A percentile compares a stretch with the other conserved stretches of the same genome.
These are phyloP conservation scores for Acholoe squamosa DNA, from an alignment of 2,888 invertebrate genomes.

Conservation along the genomic window DNA sequence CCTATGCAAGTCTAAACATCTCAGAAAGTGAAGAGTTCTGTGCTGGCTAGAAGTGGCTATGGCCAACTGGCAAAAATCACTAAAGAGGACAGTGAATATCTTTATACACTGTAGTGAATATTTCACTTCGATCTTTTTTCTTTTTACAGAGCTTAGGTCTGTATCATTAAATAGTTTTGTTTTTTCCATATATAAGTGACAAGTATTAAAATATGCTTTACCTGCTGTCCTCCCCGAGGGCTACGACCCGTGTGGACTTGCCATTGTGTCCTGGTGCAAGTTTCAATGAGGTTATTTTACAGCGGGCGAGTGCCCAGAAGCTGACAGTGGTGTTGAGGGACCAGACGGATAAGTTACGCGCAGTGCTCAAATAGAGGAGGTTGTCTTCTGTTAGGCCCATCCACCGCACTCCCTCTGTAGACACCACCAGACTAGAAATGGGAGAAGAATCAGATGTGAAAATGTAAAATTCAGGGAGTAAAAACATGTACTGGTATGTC, in stretches of 20 bases:
- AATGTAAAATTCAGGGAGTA: too few species aligned
- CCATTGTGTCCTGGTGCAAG: constrained; percentile 64
- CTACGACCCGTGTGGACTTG: constrained; percentile 79
- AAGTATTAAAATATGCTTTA: constrained; percentile 63
- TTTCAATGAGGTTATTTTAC: constrained; percentile 69
- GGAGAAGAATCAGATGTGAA: not conserved
- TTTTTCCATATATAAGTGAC: too few species aligned
- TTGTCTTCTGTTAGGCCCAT: constrained; percentile 82
- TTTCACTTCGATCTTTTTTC: too few species aligned
- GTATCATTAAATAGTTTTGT: too few species aligned
- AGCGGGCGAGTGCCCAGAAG: constrained; percentile 80
- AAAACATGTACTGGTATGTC: too few species aligned
- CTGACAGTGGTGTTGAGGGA: constrained; percentile 78
- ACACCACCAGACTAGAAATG: constrained; percentile 70
- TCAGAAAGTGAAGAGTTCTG: too few species aligned
- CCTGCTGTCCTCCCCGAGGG: constrained; percentile 81
- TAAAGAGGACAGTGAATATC: too few species aligned
- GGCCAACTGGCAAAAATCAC: too few species aligned
- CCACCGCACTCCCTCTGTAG: constrained; percentile 78
- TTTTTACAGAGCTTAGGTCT: too few species aligned
- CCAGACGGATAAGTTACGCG: constrained; percentile 79
- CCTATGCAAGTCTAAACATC: too few species aligned
- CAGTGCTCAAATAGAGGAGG: constrained; percentile 79
- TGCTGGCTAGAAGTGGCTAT: too few species aligned
- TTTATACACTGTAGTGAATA: too few species aligned